Evolutionary conservation across 1,140 invertebrate species (phyloP), one percentile per base, ranked within the genome.

Genomic region (Pachypsylla venusta): DNA sequence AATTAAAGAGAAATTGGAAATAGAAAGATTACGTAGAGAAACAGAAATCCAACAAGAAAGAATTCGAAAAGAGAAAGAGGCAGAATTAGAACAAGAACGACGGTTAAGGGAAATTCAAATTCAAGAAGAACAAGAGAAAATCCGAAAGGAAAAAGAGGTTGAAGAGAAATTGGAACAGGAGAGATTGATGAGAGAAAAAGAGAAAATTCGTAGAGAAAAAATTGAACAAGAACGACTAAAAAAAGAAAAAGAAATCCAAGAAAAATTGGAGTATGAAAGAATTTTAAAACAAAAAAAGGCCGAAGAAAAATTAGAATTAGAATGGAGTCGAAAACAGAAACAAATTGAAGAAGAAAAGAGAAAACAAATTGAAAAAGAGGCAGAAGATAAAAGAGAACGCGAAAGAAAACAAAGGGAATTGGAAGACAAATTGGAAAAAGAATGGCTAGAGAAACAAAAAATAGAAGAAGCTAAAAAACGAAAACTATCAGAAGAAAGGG

Each of bases 111-210:
- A 56, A 56, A 35, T 14, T 25, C 20, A 56, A 56, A 25, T 22
- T 30, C 20, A 56, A 56, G 55, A 56, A 25, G 55, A 56, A 30
- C 26, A 56, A 56, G 55, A 56, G 22, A 35, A 56, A 27, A 25
- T 30, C 2, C 12, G 30, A 35, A 56, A 56, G 28, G 12, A 56
- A 28, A 56, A 25, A 28, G 16, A 27, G 28, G 27, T 26, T 20
- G 1, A 56, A 14, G 30, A 56, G 14, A 26, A 13, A 22, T 35
- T 35, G 28, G 39, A 57, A 4, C 12, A 57, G 56, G 22, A 40
- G 30, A 57, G 16, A 2, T 10, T 22, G 42, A 53, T 22, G 12
- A 53, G 3, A 10, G 25, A n/a, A 13, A 53, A 13, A n/a, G 3
- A 20, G 42, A 14, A 10, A 22, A 24, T 10, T 39, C 2, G 40